Base-by-base conservation (phyloP, 1,140 invertebrate species). In the Zaprionus kolodkinae region DNA sequence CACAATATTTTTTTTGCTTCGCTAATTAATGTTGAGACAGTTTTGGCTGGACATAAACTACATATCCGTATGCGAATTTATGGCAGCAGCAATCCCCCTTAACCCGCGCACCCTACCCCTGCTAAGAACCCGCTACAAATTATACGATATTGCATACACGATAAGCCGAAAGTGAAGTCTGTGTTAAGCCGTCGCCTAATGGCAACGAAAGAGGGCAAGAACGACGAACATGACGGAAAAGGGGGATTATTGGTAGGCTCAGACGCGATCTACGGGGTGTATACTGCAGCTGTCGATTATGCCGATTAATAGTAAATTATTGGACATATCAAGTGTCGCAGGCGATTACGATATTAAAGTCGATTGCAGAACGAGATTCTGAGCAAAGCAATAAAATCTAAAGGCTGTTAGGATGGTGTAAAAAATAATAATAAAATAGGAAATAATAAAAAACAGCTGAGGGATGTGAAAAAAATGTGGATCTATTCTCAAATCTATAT, bases 41-140 rank as follows among this genome's bases (percentile, higher is more conserved):
- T 72, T 77, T 81, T 67, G 36, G 63, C 68, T 68, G 61, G 43
- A 56, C 64, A 62, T 74, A 64, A 79, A 68, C 76, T 60, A 81
- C 68, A 63, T 66, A 78, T 63, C 50, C 66, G 9, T 35, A 81
- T 62, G 50, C 57, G 52, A 78, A 78, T 78, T 78, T 76, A 78
- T 78, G 72, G 50, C 65, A 61, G 65, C 55, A 45, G 13, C 25
- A 17, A 17, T 3, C 17, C 15, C 17, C 7, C 15, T 1, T 9
- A 7, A 6, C 3, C 45, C 15, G 9, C 17, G 0, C 9, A 12
- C 3, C 40, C 40, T 45, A n/a, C 40, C 2, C n/a, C 7, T 88
- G 88, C 84, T 87, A 73, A 87, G 84, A 88, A 87, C 79, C 36
- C 59, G 72, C 66, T 87, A 86, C 83, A 87, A 84, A 88, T 78